Conservation (phyloP, 2,113 vertebrate species). For the Tor tambroides region DNA sequence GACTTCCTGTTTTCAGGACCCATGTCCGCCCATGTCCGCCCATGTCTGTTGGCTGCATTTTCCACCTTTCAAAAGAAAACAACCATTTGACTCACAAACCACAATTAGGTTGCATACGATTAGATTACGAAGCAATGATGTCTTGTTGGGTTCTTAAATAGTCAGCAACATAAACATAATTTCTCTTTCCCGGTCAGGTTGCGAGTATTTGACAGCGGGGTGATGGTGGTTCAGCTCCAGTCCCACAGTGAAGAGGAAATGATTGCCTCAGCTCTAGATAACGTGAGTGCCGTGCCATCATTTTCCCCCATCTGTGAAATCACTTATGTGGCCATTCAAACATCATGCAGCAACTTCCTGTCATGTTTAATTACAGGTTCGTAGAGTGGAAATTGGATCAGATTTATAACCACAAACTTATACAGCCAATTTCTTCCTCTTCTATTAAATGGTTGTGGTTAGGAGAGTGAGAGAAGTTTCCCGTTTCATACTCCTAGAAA, state of each 20-base stretch:
- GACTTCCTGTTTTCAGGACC: conserved; percentile 76
- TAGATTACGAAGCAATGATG: neutral
- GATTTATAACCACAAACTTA: conserved; percentile 13
- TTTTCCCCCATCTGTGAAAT: conserved; percentile 51
- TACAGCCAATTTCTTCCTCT: conserved; percentile 18
- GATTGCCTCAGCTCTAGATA: conserved; percentile 94
- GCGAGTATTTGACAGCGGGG: conserved; percentile 95
- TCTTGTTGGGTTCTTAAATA: conserved; percentile 13
- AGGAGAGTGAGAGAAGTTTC: conserved; percentile 19
- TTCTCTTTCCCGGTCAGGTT: conserved; percentile 76
- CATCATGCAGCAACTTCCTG: conserved; percentile 42
- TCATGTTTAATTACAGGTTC: conserved; percentile 56
- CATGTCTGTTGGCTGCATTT: conserved; percentile 64
- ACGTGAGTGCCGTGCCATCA: conserved; percentile 73
- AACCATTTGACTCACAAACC: neutral
- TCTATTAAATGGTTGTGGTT: conserved; percentile 14
- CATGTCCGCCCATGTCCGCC: conserved; percentile 65
- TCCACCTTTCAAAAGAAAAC: conserved; percentile 65
- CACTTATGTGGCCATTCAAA: conserved; percentile 44
- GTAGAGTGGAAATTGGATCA: conserved; percentile 41
- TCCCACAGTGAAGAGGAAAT: conserved; percentile 98
- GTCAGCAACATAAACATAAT: neutral
- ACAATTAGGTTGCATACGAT: conserved; percentile 8
- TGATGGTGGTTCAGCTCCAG: conserved; percentile 98
- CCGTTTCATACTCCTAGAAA: neutral